Evolutionary conservation across 2,888 invertebrate genomes (phyloP).

Genomic region (Protodeltote pygarga): DNA sequence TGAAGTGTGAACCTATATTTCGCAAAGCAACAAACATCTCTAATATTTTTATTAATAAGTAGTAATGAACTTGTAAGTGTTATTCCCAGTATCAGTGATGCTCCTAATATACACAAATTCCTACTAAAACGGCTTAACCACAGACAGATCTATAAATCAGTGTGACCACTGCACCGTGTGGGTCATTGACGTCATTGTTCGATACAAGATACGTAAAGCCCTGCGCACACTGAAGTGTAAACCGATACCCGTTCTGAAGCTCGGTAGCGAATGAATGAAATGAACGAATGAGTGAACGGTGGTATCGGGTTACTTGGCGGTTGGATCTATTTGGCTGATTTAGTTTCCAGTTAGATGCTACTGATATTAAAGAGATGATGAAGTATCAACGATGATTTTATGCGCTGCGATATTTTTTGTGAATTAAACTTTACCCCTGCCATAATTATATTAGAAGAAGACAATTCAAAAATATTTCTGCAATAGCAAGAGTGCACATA

Average conservation of each 20-base stretch:
- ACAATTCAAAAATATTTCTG: too few relatives aligned
- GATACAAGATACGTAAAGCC: conserved; percentile 50
- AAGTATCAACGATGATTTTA: too few relatives aligned
- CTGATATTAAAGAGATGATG: not conserved
- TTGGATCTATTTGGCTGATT: not conserved
- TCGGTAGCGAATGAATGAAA: conserved; percentile 23
- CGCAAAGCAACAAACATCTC: too few relatives aligned
- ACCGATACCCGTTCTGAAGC: conserved; percentile 18
- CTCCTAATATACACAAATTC: conserved; percentile 1
- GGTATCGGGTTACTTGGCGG: conserved; percentile 7
- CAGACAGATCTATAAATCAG: conserved; percentile 2
- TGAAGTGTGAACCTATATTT: too few relatives aligned
- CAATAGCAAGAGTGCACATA: too few relatives aligned
- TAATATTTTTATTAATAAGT: too few relatives aligned
- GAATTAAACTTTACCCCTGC: too few relatives aligned
- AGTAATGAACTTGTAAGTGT: too few relatives aligned
- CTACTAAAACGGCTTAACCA: conserved; percentile 11
- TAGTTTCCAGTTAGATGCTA: not conserved
- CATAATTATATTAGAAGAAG: too few relatives aligned
- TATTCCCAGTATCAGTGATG: too few relatives aligned
- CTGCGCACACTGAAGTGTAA: conserved; percentile 38
- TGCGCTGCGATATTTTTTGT: too few relatives aligned
- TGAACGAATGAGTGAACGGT: conserved; percentile 6
- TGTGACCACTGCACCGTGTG: conserved; percentile 2
- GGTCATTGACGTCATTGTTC: conserved; percentile 48